phyloP scores from a whole-genome alignment of 1,140 invertebrate species.

The Papilio glaucus region DNA sequence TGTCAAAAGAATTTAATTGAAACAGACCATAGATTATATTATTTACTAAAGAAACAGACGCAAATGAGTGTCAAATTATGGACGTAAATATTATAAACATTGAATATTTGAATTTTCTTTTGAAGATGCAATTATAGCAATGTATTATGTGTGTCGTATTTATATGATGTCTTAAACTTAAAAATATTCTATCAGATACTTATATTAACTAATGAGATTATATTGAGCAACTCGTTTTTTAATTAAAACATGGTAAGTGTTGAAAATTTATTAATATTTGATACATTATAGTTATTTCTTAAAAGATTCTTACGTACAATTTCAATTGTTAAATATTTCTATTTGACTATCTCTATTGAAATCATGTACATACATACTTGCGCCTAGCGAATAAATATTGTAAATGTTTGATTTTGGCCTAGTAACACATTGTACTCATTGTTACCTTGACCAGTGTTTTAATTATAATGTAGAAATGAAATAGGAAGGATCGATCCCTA shows the following conservation, averaged over 20 bases:
- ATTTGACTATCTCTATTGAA: neutral
- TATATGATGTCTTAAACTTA: neutral
- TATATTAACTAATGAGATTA: constrained; percentile 12
- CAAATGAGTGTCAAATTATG: neutral
- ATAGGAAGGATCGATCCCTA: neutral
- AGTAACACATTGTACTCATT: neutral
- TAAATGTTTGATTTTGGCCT: neutral
- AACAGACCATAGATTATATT: too few relatives aligned
- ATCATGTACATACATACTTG: neutral
- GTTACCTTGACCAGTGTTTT: constrained; percentile 3
- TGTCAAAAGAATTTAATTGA: too few relatives aligned
- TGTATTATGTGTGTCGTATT: neutral
- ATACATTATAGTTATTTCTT: neutral
- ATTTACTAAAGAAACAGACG: too few relatives aligned
- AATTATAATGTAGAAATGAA: neutral
- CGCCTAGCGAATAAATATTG: neutral
- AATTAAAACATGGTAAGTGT: constrained; percentile 14
- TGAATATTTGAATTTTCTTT: neutral
- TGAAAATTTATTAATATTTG: neutral
- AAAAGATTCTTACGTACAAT: neutral
- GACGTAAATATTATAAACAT: constrained; percentile 38
- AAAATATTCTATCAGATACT: neutral
- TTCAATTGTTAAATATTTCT: neutral
- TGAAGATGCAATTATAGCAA: neutral
- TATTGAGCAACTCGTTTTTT: neutral